Evolutionary conservation across 2,888 invertebrate genomes (phyloP), one percentile per base, ranked within the genome.

Genomic region (Acleris cristana): DNA sequence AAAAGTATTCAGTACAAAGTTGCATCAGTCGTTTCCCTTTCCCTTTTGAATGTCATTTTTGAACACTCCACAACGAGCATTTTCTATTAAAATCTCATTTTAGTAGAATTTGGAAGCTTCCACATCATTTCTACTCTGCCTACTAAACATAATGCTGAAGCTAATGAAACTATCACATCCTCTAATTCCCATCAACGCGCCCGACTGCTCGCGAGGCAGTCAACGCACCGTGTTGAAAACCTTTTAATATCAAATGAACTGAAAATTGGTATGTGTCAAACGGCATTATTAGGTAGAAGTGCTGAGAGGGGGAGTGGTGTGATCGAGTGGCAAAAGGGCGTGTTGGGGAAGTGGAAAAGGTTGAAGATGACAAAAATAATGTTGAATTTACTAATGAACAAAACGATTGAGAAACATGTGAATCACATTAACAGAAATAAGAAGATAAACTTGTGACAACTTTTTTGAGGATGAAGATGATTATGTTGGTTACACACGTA

Each of bases 161-260:
- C 48, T 18, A 58, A 58, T 58, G 40, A 23, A 56, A 64, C 54
- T 54, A 60, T 60, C 54, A 55, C 19, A 12, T 26, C 23, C 52
- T 63, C 62, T 67, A 67, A 67, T 63, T 67, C 63, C 52, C 69
- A 65, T 64, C 86, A 83, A 79, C 77, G 62, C 69, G 62, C 69
- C 75, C 23, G n/a, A 49, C 23, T 30, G 48, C 12, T 57, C 59
- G n/a, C n/a, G 49, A 55, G 49, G 19, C 40, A 56, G 23, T 44
- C 61, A 65, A 59, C 76, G 72, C 74, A 70, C 79, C 77, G 77
- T 76, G 82, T 79, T 85, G 89, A 89, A 91, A 91, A 88, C 81
- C 91, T 90, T 92, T 92, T 90, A 92, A 92, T 92, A 92, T 83
- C 85, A 91, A 90, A 92, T 92, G 92, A 92, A 89, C 89, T 86